phyloP scores from a whole-genome alignment of 2,797 vertebrate species.

The Pristis pectinata region DNA sequence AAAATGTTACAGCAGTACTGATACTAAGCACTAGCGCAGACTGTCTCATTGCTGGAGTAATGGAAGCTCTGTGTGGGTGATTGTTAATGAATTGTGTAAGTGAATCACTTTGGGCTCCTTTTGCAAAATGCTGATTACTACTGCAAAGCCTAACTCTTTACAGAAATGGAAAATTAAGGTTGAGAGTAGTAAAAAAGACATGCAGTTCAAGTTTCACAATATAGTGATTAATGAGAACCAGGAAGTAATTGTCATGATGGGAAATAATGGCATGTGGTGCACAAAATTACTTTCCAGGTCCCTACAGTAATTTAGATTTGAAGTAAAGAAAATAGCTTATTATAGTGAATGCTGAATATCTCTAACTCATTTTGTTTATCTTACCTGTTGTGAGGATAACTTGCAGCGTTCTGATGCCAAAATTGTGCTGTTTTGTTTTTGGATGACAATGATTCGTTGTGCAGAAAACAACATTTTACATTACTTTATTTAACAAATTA shows the following conservation, averaged over 20 bases:
- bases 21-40: slow-evolving; percentile 8
- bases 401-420: background rate
- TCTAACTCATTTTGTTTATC: background rate
- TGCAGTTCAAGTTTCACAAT: slow-evolving; percentile 1
- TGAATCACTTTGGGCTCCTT: slow-evolving; percentile 2
- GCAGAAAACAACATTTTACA: slow-evolving; percentile 4
- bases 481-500: slow-evolving; percentile 20
- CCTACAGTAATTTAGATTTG: slow-evolving; percentile 12
- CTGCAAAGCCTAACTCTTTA: background rate
- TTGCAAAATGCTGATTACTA: background rate
- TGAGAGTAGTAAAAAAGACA: background rate
- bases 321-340: slow-evolving; percentile 7
- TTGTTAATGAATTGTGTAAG: slow-evolving; percentile 34
- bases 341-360: background rate
- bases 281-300: slow-evolving; percentile 20
- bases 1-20: slow-evolving; percentile 4
- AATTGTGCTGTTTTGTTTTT: background rate
- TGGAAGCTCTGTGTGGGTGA: slow-evolving; percentile 2
- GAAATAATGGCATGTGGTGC: background rate
- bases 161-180: background rate
- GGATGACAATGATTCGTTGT: slow-evolving; percentile 13
- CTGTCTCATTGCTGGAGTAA: background rate
- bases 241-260: slow-evolving; percentile 4
- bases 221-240: slow-evolving; percentile 18
- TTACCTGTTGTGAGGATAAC: background rate